These are phyloP conservation scores for Monopterus albus DNA, from an alignment of 2,113 vertebrate species.

Conservation along the genomic window DNA sequence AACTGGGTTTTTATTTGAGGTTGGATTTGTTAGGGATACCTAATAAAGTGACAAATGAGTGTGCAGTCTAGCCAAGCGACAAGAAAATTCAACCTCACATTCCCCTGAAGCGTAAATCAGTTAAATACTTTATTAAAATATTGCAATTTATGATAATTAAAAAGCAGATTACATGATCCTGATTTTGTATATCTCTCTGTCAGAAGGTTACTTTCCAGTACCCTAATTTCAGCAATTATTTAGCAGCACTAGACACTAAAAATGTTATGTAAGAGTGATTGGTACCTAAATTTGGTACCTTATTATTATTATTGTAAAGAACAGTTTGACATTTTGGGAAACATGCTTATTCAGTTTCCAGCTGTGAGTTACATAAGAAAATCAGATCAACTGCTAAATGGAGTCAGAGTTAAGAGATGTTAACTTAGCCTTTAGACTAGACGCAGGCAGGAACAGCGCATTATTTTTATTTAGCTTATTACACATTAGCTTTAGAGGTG, in stretches of 20 bases:
- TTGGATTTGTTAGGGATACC: no score
- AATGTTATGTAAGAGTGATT: neutral
- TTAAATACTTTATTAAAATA: no score
- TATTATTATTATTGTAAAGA: constrained; percentile 12
- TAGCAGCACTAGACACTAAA: neutral
- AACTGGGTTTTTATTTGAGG: no score
- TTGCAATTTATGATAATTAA: no score
- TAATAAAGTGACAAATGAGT: no score
- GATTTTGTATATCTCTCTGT: no score
- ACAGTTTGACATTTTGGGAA: constrained; percentile 35
- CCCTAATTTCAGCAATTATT: neutral
- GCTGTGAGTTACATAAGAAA: neutral
- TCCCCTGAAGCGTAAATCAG: no score
- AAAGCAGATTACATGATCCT: neutral
- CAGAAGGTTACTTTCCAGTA: no score
- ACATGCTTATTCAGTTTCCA: neutral
- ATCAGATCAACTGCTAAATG: neutral
- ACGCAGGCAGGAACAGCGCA: neutral
- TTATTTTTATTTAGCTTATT: no score
- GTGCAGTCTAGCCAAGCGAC: no score
- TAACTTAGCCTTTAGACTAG: neutral
- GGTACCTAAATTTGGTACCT: neutral
- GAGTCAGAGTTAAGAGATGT: neutral
- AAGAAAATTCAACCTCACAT: neutral
- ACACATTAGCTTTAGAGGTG: neutral